Conservation (phyloP, 92 coral and sea anemone genomes). For the Umimayanthus kanabou region DNA sequence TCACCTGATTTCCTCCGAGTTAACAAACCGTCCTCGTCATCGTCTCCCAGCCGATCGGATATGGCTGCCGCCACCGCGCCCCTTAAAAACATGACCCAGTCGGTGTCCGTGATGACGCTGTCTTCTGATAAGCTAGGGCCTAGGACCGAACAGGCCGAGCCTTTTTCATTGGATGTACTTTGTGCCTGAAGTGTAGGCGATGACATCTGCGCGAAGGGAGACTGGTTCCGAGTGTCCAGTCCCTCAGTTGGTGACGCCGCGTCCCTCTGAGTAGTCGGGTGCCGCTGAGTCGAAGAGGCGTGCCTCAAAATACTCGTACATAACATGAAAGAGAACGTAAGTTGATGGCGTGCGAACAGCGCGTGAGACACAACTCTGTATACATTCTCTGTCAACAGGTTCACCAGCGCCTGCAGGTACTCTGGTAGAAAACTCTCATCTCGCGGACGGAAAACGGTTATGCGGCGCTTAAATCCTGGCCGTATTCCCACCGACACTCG, state of each 20-base stretch:
- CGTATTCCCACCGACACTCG: constrained; percentile 54
- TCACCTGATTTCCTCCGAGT: constrained; percentile 16
- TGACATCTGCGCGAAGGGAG: background rate
- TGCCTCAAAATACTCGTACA: constrained; percentile 80
- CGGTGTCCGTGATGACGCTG: constrained; percentile 60
- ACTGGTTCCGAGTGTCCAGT: background rate
- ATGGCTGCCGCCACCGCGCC: constrained; percentile 90
- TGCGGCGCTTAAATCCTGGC: constrained; percentile 62
- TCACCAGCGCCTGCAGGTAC: constrained; percentile 81
- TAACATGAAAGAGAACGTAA: constrained; percentile 88
- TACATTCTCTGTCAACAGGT: constrained; percentile 82
- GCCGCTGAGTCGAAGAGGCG: constrained; percentile 30
- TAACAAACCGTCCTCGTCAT: constrained; percentile 50
- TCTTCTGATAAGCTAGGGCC: constrained; percentile 11
- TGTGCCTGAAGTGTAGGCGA: background rate
- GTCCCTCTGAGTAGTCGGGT: background rate
- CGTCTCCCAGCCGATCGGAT: constrained; percentile 71
- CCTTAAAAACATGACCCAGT: constrained; percentile 89
- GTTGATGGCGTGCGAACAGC: constrained; percentile 84
- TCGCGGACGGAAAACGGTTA: constrained; percentile 58
- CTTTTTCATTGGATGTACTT: background rate
- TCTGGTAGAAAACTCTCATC: constrained; percentile 68
- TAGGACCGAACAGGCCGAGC: background rate
- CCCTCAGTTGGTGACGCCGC: background rate
- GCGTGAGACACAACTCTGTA: constrained; percentile 92